Evolutionary conservation across 2,888 invertebrate genomes (phyloP).

Genomic region (Tortrix viridana): DNA sequence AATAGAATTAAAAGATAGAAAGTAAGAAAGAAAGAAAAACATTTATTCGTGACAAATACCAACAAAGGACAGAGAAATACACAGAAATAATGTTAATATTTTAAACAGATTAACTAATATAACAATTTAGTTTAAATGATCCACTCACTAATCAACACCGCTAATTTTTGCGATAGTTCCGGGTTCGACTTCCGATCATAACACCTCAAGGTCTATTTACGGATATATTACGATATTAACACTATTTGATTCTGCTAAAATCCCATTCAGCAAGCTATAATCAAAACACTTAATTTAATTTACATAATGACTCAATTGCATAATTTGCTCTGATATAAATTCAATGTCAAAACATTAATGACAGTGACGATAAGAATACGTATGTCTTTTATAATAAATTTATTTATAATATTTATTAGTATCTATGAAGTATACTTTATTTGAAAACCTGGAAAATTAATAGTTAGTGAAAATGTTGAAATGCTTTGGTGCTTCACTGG

Average conservation of each 20-base stretch:
- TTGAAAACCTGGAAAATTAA: too few species aligned
- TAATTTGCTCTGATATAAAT: constrained; percentile 9
- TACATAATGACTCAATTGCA: constrained; percentile 10
- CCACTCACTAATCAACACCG: neutral
- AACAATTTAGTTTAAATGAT: constrained; percentile 1
- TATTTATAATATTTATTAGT: too few species aligned
- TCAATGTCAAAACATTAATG: constrained; percentile 13
- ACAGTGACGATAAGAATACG: neutral
- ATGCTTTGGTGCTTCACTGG: too few species aligned
- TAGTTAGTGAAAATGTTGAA: too few species aligned
- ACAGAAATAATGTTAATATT: too few species aligned
- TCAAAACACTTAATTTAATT: constrained; percentile 14
- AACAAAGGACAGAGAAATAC: too few species aligned
- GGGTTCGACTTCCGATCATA: constrained; percentile 32
- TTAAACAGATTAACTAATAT: too few species aligned
- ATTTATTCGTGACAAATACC: too few species aligned
- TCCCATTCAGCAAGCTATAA: constrained; percentile 6
- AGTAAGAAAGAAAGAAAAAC: too few species aligned
- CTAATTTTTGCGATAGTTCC: constrained; percentile 5
- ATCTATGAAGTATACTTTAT: too few species aligned
- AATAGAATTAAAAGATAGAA: too few species aligned
- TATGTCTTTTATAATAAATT: too few species aligned
- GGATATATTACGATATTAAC: constrained; percentile 7
- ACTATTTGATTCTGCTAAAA: constrained; percentile 26
- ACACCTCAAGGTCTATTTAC: constrained; percentile 22